Evolutionary conservation across 2,797 vertebrate genomes (phyloP), one percentile per base, ranked within the genome.

Genomic region (Morus bassanus): DNA sequence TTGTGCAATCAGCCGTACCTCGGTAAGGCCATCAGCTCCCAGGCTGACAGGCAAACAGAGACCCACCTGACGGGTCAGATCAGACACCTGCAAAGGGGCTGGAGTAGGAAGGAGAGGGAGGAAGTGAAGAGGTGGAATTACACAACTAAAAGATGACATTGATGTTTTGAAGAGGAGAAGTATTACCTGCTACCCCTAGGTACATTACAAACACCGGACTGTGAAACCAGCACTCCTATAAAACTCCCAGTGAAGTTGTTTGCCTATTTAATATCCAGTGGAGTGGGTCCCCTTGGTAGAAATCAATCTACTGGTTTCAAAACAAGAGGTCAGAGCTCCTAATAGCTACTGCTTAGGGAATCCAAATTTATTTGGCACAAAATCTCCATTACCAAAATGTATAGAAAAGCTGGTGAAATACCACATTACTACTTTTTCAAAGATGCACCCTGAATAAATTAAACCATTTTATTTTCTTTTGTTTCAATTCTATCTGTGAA

Each of bases 1-100:
- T 94, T 98, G 98, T 98, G 98, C 98, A 99, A 97, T 99, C 98
- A 99, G 98, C 99, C 99, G 80, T 99, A 98, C 98, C 98, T 96
- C 96, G 56, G 97, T 98, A 98, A 99, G 98, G 98, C 98, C 98
- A 97, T 98, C 98, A 98, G 98, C 98, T 98, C 98, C 98, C 93
- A 63, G 96, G 98, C 97, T 99, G 98, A 99, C 98, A 99, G 98
- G 98, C 98, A 98, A 98, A 98, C 97, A 98, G 97, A 98, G 98
- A 98, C 98, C 98, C 98, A 99, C 98, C 99, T 98, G 98, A 98
- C 97, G 93, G 98, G 97, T 97, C 97, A 95, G 96, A 98, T 97
- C 97, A 98, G 95, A 97, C 98, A 98, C 98, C 98, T 98, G 98
- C 76, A 64, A 67, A 94, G 94, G 61, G 93, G 69, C 83, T 87